phyloP scores from a whole-genome alignment of 2,797 vertebrate species.

The Typhlichthys eigenmanni region DNA sequence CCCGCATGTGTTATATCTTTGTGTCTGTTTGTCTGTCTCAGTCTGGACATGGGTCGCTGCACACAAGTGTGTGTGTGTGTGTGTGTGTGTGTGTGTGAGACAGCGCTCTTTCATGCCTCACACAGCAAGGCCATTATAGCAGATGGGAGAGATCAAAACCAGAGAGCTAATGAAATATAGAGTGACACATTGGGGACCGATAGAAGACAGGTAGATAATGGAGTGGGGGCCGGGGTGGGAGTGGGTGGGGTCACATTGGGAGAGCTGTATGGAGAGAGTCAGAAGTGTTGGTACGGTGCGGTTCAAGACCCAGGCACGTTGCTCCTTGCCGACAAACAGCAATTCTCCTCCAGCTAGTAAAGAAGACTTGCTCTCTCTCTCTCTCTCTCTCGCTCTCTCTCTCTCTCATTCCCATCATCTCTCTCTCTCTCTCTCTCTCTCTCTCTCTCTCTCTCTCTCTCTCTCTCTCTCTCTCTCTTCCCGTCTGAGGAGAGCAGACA shows the following conservation, averaged over 20 bases:
- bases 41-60: not conserved
- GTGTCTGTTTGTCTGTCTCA: constrained; percentile 1
- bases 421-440: constrained; percentile 5
- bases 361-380: not conserved
- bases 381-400: not conserved
- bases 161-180: constrained; percentile 7
- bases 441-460: constrained; percentile 6
- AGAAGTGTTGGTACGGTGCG: constrained; percentile 4
- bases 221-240: not conserved
- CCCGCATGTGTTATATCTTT: constrained; percentile 15
- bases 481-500: constrained; percentile 31
- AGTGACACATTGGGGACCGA: not conserved
- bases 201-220: not conserved
- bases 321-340: constrained; percentile 12
- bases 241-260: not conserved
- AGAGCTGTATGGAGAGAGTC: not conserved
- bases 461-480: constrained; percentile 1
- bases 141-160: constrained; percentile 6
- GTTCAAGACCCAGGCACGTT: constrained; percentile 39
- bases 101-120: too few species aligned
- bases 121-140: not conserved
- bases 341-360: too few species aligned
- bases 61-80: constrained; percentile 3
- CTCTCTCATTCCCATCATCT: not conserved
- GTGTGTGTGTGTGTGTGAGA: not conserved